Evolutionary conservation across 2,888 invertebrate genomes (phyloP), one percentile per base, ranked within the genome.

Genomic region (Aleiodes leptofemur): DNA sequence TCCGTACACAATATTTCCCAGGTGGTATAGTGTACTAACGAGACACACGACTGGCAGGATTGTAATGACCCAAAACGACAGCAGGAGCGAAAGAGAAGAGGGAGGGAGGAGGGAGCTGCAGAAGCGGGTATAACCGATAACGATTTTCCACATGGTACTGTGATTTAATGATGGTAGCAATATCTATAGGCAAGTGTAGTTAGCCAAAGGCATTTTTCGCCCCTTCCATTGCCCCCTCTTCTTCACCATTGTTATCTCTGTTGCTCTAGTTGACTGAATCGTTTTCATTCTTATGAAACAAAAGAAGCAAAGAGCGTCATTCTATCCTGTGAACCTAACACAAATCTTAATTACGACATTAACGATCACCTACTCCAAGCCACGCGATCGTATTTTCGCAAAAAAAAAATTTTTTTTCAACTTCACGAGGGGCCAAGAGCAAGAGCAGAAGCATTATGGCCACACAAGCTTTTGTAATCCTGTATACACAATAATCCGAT

Each of bases 11-110:
- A 38, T 43, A 66, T 66, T 29, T 43, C 66, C 66, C 69, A 69
- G 51, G 51, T 53, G 69, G 53, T 51, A 29, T 53, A 31, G 51
- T 61, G 61, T 61, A 34, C 69, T 69, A 69, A 69, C 69, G 69
- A 69, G 69, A 69, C 69, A 69, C 53, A 69, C 53, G 34, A 69
- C 31, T 69, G 69, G 53, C 69, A 53, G 69, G 6, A 53, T 69
- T 69, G 69, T 69, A 53, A 69, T 69, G 69, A 34, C 53, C 53
- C 69, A 31, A 51, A 31, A 68, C 57, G 31, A 43, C 11, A 8
- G 7, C 3, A 43, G 43, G 11, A 43, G 43, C 2, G 1, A 11
- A 43, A 43, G 9, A 38, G 38, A 38, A 8, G 8, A 38, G 11
- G 43, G 13, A 5, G 57, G 8, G 14, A 29, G 23, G 3, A 7